phyloP scores from a whole-genome alignment of 1,140 invertebrate species.

The Scaptomyza graminum region DNA sequence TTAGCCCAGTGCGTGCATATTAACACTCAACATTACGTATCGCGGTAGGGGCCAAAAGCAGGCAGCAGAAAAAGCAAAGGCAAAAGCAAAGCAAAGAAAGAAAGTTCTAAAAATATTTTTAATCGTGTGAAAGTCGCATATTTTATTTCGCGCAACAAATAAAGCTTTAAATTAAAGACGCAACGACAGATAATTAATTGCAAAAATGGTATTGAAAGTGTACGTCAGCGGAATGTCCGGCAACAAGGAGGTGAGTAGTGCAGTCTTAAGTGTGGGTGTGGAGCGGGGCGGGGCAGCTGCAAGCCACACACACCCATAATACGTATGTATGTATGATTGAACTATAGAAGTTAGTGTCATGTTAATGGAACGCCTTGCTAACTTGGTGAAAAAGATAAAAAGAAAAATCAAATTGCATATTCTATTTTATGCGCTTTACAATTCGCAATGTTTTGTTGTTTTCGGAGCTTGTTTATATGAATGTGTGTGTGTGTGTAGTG shows the following conservation, averaged over 20 bases:
- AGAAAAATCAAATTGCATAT: conserved; percentile 30
- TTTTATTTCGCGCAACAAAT: conserved; percentile 50
- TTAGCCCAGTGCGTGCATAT: conserved; percentile 60
- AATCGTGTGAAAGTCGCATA: conserved; percentile 62
- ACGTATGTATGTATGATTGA: conserved; percentile 13
- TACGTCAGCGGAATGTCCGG: conserved; percentile 95
- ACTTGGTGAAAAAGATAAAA: conserved; percentile 43
- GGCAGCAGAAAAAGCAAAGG: conserved; percentile 25
- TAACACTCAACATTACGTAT: conserved; percentile 61
- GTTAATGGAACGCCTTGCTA: conserved; percentile 72
- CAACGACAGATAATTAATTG: conserved; percentile 40
- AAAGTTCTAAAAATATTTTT: conserved; percentile 77
- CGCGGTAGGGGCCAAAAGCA: conserved; percentile 52
- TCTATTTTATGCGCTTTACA: conserved; percentile 58
- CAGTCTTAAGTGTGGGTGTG: conserved; percentile 23
- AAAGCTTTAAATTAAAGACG: conserved; percentile 48
- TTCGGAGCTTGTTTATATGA: neutral
- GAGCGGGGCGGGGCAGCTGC: conserved; percentile 35
- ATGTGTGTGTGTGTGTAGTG: conserved; percentile 31
- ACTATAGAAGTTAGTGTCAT: conserved; percentile 53
- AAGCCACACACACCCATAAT: conserved; percentile 5
- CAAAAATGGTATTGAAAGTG: conserved; percentile 93
- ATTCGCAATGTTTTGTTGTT: conserved; percentile 55
- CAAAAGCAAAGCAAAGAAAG: conserved; percentile 47
- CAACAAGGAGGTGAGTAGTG: conserved; percentile 92